Base-by-base conservation (phyloP, 2,113 vertebrate species). In the Percina caprodes region DNA sequence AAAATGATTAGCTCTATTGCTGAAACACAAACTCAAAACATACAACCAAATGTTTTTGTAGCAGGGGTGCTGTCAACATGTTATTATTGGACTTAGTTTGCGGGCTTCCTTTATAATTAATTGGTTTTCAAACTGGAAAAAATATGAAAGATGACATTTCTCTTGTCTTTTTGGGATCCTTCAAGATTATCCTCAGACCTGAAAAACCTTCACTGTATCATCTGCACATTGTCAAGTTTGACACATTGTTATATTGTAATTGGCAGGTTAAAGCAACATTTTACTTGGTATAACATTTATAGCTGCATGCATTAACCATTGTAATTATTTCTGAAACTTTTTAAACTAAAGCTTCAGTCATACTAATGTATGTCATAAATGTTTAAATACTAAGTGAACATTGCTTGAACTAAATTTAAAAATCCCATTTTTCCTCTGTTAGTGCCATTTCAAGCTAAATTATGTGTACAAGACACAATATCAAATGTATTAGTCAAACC, bases 261-360 rank as follows among this genome's bases (percentile, higher is more conserved):
- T n/a, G 35, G 46, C 59, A 67, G 62, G 71, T 85, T 83, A 92
- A 84, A 92, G 80, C 87, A 83, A 86, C 66, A 86, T 84, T 87
- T 87, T 35, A 84, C 77, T 83, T 61, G 26, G 63, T 80, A 56
- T 46, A 67, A 86, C 77, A 84, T 82, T 79, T 72, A 77, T 19
- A 63, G 69, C 16, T 58, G 55, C 88, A 83, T 87, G 84, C 82
- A 75, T 55, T 59, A 49, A 79, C 54, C 23, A 6, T 78, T 68
- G 58, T 4, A 49, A 9, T 49, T 66, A 77, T 66, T 48, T 51
- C 14, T 62, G 80, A 12, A 75, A 75, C 76, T 74, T n/a, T 52
- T 30, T 21, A 79, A 72, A 72, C 46, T 10, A 2, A 69, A 75
- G 59, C 35, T 56, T 16, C 8, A 71, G 48, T 83, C 56, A 61